Evolutionary conservation across 2,888 invertebrate species (phyloP).

Genomic region (Lasius fuliginosus): DNA sequence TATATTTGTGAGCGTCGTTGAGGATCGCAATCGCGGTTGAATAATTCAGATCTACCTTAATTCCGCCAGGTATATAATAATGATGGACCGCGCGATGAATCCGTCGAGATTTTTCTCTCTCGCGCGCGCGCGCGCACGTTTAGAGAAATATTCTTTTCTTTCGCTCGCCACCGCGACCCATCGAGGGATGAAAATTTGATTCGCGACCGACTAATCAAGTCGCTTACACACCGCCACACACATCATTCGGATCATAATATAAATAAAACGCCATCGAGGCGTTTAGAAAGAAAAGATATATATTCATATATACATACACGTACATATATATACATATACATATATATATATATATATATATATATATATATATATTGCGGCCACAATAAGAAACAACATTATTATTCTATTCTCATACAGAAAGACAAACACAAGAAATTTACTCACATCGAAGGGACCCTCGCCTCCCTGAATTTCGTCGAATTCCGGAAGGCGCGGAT

Average conservation of each 20-base stretch:
- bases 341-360: background rate
- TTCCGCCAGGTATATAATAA: conserved; percentile 5
- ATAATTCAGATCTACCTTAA: conserved; percentile 36
- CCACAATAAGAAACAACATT: conserved; percentile 43
- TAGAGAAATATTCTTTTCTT: background rate
- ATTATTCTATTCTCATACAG: conserved; percentile 32
- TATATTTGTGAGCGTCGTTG: conserved; percentile 31
- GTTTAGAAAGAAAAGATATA: no score
- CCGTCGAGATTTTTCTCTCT: conserved; percentile 19
- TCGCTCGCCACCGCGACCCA: background rate
- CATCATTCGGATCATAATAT: conserved; percentile 26
- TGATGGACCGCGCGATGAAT: background rate
- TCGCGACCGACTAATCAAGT: conserved; percentile 44
- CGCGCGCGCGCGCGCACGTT: background rate
- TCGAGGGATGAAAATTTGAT: conserved; percentile 44
- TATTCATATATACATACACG: background rate
- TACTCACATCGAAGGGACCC: background rate
- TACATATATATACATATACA: background rate
- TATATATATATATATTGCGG: background rate
- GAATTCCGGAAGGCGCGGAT: conserved; percentile 10
- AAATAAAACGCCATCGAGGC: conserved; percentile 15
- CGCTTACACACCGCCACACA: conserved; percentile 35
- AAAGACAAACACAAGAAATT: conserved; percentile 38
- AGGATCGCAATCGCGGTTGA: conserved; percentile 29
- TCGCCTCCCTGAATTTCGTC: background rate